Evolutionary conservation across 2,797 vertebrate species (phyloP).

Genomic region (Anomalospiza imberbis): DNA sequence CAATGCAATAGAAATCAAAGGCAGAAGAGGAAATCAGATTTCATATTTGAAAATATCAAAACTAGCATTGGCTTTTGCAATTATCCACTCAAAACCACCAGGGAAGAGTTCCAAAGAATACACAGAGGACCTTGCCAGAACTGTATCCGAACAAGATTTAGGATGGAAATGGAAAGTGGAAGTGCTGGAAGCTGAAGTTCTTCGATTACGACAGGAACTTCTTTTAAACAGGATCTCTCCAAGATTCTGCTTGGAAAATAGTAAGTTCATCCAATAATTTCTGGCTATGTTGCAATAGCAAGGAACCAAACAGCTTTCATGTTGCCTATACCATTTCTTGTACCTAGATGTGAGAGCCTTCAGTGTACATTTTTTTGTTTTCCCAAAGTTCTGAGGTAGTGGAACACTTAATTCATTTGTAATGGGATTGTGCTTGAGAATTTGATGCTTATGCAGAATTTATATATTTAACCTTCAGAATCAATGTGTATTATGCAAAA

Average conservation of each 20-base stretch:
- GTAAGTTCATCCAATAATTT: constrained; percentile 58
- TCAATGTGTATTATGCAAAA: background rate
- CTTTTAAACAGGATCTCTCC: constrained; percentile 71
- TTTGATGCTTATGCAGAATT: background rate
- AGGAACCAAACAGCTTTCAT: background rate
- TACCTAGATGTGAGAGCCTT: background rate
- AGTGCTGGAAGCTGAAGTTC: constrained; percentile 82
- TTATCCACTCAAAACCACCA: constrained; percentile 81
- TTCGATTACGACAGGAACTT: constrained; percentile 81
- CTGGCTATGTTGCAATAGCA: background rate
- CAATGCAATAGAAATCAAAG: constrained; percentile 42
- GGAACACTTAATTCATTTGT: background rate
- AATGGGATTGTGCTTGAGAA: background rate
- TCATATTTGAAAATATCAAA: constrained; percentile 74
- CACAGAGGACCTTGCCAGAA: constrained; percentile 69
- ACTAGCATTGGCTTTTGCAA: constrained; percentile 81
- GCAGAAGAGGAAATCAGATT: constrained; percentile 13
- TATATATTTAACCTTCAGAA: background rate
- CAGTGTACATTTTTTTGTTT: background rate
- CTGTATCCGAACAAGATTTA: constrained; percentile 62
- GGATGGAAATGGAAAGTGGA: constrained; percentile 73
- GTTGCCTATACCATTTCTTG: background rate
- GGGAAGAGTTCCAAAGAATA: constrained; percentile 77
- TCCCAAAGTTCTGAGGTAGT: background rate
- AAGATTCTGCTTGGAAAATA: constrained; percentile 25